These are phyloP conservation scores for Abrostola tripartita DNA, from an alignment of 2,888 invertebrate genomes.

Conservation along the genomic window DNA sequence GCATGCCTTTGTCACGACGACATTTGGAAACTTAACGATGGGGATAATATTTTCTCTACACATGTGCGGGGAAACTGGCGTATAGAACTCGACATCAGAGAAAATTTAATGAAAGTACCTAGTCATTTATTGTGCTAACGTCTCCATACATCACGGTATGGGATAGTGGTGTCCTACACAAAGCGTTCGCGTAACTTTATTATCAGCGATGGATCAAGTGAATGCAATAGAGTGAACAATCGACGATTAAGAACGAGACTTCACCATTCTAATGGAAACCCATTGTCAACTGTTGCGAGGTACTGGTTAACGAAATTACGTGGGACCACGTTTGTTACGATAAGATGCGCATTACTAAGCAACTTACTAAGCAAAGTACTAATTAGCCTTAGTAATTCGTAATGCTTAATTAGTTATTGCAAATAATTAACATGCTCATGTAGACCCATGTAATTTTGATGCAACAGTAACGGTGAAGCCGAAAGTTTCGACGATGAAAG, in stretches of 20 bases:
- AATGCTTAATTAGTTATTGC: slow-evolving; percentile 23
- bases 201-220: slow-evolving; percentile 37
- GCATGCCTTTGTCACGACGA: slow-evolving; percentile 44
- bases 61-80: slow-evolving; percentile 16
- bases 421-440: slow-evolving; percentile 25
- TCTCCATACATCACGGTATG: slow-evolving; percentile 7
- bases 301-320: slow-evolving; percentile 62
- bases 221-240: slow-evolving; percentile 65
- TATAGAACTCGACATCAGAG: slow-evolving; percentile 11
- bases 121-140: slow-evolving; percentile 6
- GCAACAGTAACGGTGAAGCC: slow-evolving; percentile 3
- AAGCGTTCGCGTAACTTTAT: slow-evolving; percentile 32
- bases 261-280: slow-evolving; percentile 56
- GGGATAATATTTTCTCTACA: slow-evolving; percentile 37
- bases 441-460: slow-evolving; percentile 7
- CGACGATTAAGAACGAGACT: slow-evolving; percentile 66
- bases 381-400: not conserved
- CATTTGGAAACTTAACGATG: slow-evolving; percentile 46
- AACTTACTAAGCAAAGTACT: slow-evolving; percentile 13
- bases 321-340: slow-evolving; percentile 60
- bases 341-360: slow-evolving; percentile 47
- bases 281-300: slow-evolving; percentile 66
- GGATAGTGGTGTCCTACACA: slow-evolving; percentile 3
- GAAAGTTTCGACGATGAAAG: slow-evolving; percentile 1
- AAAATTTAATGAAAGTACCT: slow-evolving; percentile 15